Percentiles rank a stretch among this genome's conserved stretches.
phyloP scores from a whole-genome alignment of 2,797 vertebrate species.

The Lutjanus argentimaculatus region DNA sequence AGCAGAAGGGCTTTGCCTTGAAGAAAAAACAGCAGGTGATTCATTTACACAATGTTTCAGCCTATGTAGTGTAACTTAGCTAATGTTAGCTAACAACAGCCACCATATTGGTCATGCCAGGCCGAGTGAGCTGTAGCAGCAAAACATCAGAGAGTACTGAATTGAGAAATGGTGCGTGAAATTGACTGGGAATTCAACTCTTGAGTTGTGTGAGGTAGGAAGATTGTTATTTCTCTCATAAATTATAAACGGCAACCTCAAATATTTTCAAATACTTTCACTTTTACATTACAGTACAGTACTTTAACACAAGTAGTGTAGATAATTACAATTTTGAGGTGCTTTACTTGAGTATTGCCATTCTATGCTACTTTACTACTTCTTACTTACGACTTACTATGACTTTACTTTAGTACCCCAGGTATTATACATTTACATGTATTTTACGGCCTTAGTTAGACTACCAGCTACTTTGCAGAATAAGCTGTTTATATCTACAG shows the following conservation, averaged over 20 bases:
- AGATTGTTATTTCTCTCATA: neutral
- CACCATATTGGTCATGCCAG: neutral
- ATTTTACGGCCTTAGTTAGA: no score
- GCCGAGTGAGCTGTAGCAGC: neutral
- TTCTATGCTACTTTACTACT: no score
- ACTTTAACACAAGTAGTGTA: no score
- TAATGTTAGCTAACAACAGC: neutral
- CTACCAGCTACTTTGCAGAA: no score
- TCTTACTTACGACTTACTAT: no score
- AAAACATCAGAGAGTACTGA: neutral
- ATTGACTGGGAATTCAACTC: neutral
- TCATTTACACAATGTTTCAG: slow-evolving; percentile 32
- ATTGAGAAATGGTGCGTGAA: neutral
- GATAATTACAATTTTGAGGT: no score
- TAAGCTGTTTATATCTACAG: no score
- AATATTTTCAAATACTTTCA: no score
- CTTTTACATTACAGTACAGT: neutral
- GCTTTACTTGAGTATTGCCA: no score
- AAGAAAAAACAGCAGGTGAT: slow-evolving; percentile 34
- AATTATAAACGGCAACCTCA: neutral
- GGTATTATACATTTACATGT: no score
- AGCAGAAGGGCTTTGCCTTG: slow-evolving; percentile 7
- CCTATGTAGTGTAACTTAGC: neutral
- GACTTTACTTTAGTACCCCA: no score
- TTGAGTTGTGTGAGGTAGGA: neutral